Evolutionary conservation across 2,113 vertebrate species (phyloP).

Genomic region (Podiceps cristatus): DNA sequence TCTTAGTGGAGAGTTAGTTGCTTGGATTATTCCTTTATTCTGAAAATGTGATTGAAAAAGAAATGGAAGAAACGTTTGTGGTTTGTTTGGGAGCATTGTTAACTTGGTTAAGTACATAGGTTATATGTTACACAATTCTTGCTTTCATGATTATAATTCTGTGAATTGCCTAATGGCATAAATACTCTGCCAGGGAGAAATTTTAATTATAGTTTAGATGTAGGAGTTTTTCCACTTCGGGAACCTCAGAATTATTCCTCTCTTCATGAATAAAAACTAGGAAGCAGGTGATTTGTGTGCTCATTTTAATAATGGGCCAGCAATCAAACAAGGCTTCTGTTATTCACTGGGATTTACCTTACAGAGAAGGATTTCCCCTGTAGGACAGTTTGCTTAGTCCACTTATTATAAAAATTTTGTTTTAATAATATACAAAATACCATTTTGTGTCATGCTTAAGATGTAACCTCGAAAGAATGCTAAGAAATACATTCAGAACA

Average conservation of each 20-base stretch:
- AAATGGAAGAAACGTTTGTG: not conserved
- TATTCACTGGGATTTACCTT: not conserved
- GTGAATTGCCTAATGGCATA: not conserved
- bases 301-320: conserved; percentile 9
- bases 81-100: not conserved
- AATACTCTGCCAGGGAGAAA: not conserved
- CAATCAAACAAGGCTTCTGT: not conserved
- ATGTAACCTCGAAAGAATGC: not conserved
- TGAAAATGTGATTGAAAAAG: not conserved
- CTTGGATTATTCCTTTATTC: not conserved
- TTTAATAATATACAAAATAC: not conserved
- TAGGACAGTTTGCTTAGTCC: not conserved
- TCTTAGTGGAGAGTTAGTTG: not conserved
- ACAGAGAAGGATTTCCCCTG: not conserved
- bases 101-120: not conserved
- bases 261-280: conserved; percentile 8
- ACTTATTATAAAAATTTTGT: not conserved
- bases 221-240: conserved; percentile 26
- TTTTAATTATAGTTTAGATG: conserved; percentile 14
- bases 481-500: not conserved
- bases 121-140: not conserved
- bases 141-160: conserved; percentile 5
- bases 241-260: conserved; percentile 24
- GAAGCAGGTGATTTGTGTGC: conserved; percentile 6
- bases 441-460: not conserved